These are phyloP conservation scores for Pelodytes ibericus DNA, from an alignment of 2,797 vertebrate species.

Conservation along the genomic window DNA sequence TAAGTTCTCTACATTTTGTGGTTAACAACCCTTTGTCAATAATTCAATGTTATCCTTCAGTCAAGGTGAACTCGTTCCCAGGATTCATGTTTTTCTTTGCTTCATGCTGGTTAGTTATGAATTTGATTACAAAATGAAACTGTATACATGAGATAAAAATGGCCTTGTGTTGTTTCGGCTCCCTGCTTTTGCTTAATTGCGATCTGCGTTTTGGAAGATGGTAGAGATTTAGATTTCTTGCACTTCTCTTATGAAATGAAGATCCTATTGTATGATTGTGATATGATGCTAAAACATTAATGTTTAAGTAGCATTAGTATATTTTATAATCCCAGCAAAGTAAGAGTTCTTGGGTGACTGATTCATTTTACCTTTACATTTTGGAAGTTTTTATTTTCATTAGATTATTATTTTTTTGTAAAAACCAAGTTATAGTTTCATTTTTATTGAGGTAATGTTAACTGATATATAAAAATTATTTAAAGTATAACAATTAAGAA, in stretches of 20 bases:
- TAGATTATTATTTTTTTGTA: too few relatives aligned
- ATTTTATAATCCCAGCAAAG: too few relatives aligned
- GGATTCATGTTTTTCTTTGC: conserved; percentile 58
- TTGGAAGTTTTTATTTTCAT: too few relatives aligned
- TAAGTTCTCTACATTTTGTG: conserved; percentile 27
- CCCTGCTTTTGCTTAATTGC: conserved; percentile 40
- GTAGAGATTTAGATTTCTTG: background rate
- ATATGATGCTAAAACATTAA: too few relatives aligned
- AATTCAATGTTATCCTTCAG: conserved; percentile 61
- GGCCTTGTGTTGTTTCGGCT: conserved; percentile 64
- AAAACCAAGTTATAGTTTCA: too few relatives aligned
- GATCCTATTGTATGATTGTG: too few relatives aligned
- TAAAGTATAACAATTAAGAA: too few relatives aligned
- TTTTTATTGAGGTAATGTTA: too few relatives aligned
- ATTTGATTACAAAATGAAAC: conserved; percentile 70
- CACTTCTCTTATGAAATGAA: background rate
- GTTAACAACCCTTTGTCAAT: conserved; percentile 48
- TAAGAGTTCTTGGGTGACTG: too few relatives aligned
- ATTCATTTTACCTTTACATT: too few relatives aligned
- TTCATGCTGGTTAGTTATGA: conserved; percentile 65
- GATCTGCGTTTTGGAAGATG: background rate
- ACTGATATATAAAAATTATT: too few relatives aligned
- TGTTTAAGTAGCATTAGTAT: too few relatives aligned
- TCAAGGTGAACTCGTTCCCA: conserved; percentile 61
- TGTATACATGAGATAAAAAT: conserved; percentile 64